phyloP scores from a whole-genome alignment of 2,797 vertebrate species.

The Pangasius djambal region DNA sequence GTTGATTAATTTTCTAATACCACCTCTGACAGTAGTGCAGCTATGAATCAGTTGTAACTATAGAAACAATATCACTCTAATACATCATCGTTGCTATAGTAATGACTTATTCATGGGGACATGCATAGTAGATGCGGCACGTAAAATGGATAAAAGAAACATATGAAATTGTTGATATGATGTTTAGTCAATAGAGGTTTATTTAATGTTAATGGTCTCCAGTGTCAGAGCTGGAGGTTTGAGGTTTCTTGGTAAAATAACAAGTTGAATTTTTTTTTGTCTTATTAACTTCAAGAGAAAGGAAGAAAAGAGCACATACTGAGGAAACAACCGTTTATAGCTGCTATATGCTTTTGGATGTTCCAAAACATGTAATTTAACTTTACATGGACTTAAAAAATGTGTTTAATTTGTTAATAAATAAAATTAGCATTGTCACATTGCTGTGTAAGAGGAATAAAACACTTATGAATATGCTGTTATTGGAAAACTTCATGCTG shows the following conservation, averaged over 20 bases:
- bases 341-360: not conserved
- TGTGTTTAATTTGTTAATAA: not conserved
- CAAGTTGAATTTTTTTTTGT: not conserved
- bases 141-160: not conserved
- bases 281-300: not conserved
- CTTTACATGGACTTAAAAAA: not conserved
- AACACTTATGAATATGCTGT: not conserved
- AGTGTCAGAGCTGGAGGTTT: not conserved
- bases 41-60: not conserved
- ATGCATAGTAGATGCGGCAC: not conserved
- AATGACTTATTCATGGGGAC: not conserved
- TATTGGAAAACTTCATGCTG: not conserved
- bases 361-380: not conserved
- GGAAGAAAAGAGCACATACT: no score
- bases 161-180: not conserved
- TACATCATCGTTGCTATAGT: not conserved
- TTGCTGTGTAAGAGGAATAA: not conserved
- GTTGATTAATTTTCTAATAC: not conserved
- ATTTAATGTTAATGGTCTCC: not conserved
- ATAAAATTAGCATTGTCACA: not conserved
- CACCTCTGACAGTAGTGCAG: not conserved
- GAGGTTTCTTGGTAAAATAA: not conserved
- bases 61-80: not conserved
- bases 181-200: not conserved
- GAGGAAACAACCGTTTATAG: not conserved